phyloP scores from a whole-genome alignment of 2,797 vertebrate species.

The Micropoecilia bifurca region DNA sequence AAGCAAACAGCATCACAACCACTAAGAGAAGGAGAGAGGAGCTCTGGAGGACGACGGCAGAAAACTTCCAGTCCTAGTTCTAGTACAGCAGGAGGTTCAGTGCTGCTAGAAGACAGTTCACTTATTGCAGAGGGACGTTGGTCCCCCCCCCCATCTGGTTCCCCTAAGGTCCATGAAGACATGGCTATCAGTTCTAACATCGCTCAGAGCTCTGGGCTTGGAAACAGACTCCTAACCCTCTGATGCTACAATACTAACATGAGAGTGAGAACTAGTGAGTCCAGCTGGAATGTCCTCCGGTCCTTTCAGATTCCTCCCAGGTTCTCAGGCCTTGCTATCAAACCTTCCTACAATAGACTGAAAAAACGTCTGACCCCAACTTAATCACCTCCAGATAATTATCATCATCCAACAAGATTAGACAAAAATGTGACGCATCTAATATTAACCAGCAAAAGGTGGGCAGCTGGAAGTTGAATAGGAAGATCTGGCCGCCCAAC shows the following conservation, averaged over 20 bases:
- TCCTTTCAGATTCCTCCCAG: not conserved
- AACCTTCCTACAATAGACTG: not conserved
- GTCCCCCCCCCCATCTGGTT: not conserved
- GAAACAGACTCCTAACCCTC: not conserved
- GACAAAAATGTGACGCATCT: not conserved
- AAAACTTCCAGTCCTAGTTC: not conserved
- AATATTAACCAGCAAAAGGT: not conserved
- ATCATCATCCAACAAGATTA: not conserved
- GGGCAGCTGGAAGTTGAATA: not conserved
- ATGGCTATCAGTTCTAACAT: not conserved
- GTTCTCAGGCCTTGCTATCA: not conserved
- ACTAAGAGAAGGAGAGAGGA: not conserved
- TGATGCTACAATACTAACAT: not conserved
- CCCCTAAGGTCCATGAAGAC: not conserved
- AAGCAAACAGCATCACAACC: not conserved
- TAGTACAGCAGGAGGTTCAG: not conserved
- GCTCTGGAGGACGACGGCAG: not conserved
- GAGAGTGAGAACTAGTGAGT: not conserved
- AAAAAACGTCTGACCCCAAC: not conserved
- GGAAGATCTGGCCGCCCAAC: not conserved
- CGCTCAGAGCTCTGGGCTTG: not conserved
- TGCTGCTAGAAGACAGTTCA: not conserved
- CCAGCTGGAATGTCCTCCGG: not conserved
- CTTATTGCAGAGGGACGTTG: not conserved
- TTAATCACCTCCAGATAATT: not conserved